Conservation (phyloP, 2,113 vertebrate species). For the Micromys minutus region DNA sequence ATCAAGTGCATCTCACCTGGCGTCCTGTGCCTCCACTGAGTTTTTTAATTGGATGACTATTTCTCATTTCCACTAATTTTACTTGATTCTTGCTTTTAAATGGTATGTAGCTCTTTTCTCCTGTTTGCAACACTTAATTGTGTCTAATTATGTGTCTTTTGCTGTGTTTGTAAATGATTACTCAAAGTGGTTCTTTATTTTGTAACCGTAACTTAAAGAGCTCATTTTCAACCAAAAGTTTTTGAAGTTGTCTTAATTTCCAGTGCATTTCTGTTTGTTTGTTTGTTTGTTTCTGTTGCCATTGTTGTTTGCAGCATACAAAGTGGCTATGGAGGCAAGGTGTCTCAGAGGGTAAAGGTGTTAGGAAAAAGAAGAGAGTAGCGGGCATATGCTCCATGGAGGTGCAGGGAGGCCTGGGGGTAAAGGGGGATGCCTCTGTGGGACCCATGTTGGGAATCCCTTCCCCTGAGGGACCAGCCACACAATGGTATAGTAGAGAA, state of each 20-base stretch:
- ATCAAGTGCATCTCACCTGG: not conserved
- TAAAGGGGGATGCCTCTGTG: too few species aligned
- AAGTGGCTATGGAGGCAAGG: not conserved
- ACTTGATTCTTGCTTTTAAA: slow-evolving; percentile 18
- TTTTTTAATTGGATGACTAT: slow-evolving; percentile 1
- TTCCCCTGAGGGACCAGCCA: too few species aligned
- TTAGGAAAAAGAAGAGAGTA: too few species aligned
- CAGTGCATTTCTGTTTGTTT: not conserved
- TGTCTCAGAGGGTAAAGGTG: not conserved
- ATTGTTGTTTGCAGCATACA: not conserved
- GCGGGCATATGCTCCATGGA: too few species aligned
- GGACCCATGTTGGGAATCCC: too few species aligned
- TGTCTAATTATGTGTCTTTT: not conserved
- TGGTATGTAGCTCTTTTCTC: not conserved
- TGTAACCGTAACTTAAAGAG: slow-evolving; percentile 1
- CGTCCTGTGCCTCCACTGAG: not conserved
- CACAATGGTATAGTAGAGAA: too few species aligned
- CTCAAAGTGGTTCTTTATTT: not conserved
- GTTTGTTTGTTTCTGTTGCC: too few species aligned
- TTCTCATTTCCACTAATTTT: slow-evolving; percentile 35
- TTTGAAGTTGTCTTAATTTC: not conserved
- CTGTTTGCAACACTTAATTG: not conserved
- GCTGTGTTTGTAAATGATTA: not conserved
- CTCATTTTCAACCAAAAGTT: not conserved
- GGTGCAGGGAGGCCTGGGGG: too few species aligned